Percentiles rank a stretch among this genome's conserved stretches.
phyloP scores from a whole-genome alignment of 2,888 invertebrate species.

The Luperina nickerlii region DNA sequence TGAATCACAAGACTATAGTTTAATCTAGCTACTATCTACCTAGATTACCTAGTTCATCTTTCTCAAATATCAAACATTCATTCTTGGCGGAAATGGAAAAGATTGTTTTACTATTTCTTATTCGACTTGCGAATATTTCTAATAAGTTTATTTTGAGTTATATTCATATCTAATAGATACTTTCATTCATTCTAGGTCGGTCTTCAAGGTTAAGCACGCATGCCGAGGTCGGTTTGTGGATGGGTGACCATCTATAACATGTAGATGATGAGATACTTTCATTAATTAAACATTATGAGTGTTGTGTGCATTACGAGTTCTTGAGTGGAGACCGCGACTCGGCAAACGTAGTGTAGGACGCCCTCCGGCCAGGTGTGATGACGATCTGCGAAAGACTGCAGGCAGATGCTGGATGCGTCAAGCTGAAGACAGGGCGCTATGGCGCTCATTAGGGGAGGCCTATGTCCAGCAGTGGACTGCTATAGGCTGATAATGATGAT shows the following conservation, averaged over 20 bases:
- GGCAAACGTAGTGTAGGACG: too few species aligned
- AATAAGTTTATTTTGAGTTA: neutral
- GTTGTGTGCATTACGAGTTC: too few species aligned
- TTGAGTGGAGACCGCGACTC: too few species aligned
- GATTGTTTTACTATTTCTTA: neutral
- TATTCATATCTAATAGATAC: neutral
- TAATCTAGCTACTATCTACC: slow-evolving; percentile 33
- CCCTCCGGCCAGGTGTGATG: too few species aligned
- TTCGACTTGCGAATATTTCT: neutral
- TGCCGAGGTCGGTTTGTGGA: neutral
- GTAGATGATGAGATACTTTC: neutral
- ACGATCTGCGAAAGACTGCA: too few species aligned
- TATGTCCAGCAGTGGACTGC: too few species aligned
- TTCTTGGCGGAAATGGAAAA: too few species aligned
- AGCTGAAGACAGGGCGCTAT: too few species aligned
- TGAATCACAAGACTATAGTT: slow-evolving; percentile 12
- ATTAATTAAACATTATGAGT: neutral
- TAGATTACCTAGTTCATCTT: slow-evolving; percentile 19
- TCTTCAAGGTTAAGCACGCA: neutral
- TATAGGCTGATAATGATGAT: too few species aligned
- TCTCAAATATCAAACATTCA: slow-evolving; percentile 11
- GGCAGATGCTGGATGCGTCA: too few species aligned
- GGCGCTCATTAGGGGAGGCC: too few species aligned
- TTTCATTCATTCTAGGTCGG: neutral
- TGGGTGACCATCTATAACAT: neutral